Percentiles rank a stretch among this genome's conserved stretches.
phyloP scores from a whole-genome alignment of 1,140 invertebrate species.

The Dendrolimus kikuchii region DNA sequence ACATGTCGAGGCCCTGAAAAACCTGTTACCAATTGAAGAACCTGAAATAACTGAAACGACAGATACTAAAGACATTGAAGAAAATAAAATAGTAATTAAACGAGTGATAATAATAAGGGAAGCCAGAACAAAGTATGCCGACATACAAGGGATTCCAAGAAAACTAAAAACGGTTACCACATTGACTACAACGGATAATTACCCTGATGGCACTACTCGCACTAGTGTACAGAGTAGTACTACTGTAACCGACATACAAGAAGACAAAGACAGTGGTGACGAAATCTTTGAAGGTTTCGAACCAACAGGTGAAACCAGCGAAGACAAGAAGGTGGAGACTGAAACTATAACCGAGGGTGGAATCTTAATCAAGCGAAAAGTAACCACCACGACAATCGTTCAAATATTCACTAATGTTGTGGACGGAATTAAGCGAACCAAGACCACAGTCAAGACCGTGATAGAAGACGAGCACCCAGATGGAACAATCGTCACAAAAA shows the following conservation, averaged over 20 bases:
- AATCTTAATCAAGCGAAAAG: conserved; percentile 44
- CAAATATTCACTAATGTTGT: conserved; percentile 38
- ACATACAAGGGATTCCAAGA: conserved; percentile 32
- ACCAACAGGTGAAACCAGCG: conserved; percentile 32
- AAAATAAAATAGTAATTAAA: conserved; percentile 21
- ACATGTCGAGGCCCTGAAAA: conserved; percentile 18
- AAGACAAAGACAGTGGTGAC: conserved; percentile 22
- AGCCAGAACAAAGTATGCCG: conserved; percentile 47
- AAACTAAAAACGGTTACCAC: conserved; percentile 56
- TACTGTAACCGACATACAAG: conserved; percentile 33
- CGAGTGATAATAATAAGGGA: conserved; percentile 43
- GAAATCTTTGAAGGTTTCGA: conserved; percentile 45
- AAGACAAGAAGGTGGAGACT: conserved; percentile 32
- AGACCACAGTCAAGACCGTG: conserved; percentile 49
- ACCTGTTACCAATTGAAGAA: background rate
- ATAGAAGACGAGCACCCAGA: conserved; percentile 61
- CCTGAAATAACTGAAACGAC: conserved; percentile 1
- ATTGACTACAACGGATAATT: conserved; percentile 56
- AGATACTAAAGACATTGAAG: background rate
- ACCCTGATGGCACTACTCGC: conserved; percentile 56
- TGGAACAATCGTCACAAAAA: conserved; percentile 56
- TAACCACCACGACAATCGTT: conserved; percentile 38
- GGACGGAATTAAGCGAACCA: conserved; percentile 37
- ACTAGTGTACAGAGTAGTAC: conserved; percentile 46
- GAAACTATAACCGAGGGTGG: conserved; percentile 42